These are phyloP conservation scores for Chymomyza caudatula DNA, from an alignment of 2,888 invertebrate species.

Conservation along the genomic window DNA sequence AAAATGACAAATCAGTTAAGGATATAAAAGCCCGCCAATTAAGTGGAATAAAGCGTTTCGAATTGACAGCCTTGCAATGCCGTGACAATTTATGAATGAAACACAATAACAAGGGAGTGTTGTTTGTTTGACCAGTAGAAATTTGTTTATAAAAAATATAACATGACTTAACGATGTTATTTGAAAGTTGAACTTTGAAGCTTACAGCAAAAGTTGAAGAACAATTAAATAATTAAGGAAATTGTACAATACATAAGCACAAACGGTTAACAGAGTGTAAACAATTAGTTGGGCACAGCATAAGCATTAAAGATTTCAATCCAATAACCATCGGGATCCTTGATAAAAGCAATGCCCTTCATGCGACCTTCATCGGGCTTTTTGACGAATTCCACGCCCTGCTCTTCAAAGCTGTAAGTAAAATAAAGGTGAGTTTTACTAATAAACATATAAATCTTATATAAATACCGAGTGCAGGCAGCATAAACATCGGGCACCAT, in stretches of 20 bases:
- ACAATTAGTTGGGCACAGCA: slow-evolving; percentile 48
- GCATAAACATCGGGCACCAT: slow-evolving; percentile 92
- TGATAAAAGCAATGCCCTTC: slow-evolving; percentile 95
- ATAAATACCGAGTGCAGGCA: slow-evolving; percentile 84
- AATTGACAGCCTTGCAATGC: slow-evolving; percentile 15
- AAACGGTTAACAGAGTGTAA: neutral
- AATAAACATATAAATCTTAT: neutral
- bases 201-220: neutral
- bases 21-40: slow-evolving; percentile 45
- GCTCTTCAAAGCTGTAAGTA: slow-evolving; percentile 83
- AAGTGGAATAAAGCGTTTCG: slow-evolving; percentile 22
- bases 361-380: slow-evolving; percentile 94
- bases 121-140: neutral
- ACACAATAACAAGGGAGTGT: neutral
- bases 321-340: slow-evolving; percentile 98
- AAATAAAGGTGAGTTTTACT: slow-evolving; percentile 5
- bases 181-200: neutral
- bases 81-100: slow-evolving; percentile 39
- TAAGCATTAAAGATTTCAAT: slow-evolving; percentile 89
- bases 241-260: neutral
- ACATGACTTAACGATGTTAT: neutral
- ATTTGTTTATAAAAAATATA: neutral
- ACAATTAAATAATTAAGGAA: neutral
- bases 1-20: slow-evolving; percentile 58
- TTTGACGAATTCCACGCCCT: slow-evolving; percentile 93